phyloP scores from a whole-genome alignment of 2,113 vertebrate species.

The Perca flavescens region DNA sequence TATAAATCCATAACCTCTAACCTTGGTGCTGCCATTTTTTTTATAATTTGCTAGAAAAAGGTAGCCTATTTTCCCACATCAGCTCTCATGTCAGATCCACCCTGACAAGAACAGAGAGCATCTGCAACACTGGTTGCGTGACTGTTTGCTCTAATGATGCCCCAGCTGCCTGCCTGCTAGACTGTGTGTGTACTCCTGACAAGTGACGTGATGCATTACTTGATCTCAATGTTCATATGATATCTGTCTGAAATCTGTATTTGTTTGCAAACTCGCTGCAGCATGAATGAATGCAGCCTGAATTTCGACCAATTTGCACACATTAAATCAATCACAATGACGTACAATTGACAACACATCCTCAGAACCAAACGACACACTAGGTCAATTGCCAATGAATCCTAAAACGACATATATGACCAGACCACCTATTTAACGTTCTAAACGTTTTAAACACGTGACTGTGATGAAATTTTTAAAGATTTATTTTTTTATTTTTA shows the following conservation, averaged over 20 bases:
- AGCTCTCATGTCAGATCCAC: conserved; percentile 27
- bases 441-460: too few species aligned
- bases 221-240: conserved; percentile 7
- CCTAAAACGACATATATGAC: too few species aligned
- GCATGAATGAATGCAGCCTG: background rate
- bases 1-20: conserved; percentile 51
- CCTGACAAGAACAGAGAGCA: conserved; percentile 29
- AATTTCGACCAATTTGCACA: background rate
- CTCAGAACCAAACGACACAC: too few species aligned
- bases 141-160: conserved; percentile 51
- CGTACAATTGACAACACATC: background rate
- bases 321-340: background rate
- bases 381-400: too few species aligned
- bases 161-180: conserved; percentile 48
- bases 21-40: conserved; percentile 13
- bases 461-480: too few species aligned
- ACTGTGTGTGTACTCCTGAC: conserved; percentile 21
- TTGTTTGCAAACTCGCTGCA: background rate
- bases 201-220: conserved; percentile 27
- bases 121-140: conserved; percentile 3
- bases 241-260: background rate
- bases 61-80: background rate
- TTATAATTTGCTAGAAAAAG: conserved; percentile 36
- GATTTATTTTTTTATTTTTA: too few species aligned
- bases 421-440: too few species aligned